Evolutionary conservation across 2,113 vertebrate species (phyloP).

Genomic region (Prunella himalayana): DNA sequence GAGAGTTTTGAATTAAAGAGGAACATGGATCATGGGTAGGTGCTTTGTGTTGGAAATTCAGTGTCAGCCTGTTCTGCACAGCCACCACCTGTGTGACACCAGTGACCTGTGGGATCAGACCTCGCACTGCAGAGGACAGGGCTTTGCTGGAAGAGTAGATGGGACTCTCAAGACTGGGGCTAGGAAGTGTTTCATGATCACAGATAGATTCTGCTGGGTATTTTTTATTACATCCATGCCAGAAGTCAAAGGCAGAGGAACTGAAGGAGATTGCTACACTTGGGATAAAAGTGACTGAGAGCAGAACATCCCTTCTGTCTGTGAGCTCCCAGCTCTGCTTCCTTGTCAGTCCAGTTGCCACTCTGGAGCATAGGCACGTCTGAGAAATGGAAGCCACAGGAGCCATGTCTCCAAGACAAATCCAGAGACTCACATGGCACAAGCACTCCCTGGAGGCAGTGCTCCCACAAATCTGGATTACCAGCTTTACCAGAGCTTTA

Average conservation of each 20-base stretch:
- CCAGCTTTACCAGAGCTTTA: not conserved
- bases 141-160: not conserved
- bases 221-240: not conserved
- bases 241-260: not conserved
- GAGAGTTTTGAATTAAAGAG: not conserved
- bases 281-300: not conserved
- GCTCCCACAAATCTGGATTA: not conserved
- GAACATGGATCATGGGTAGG: not conserved
- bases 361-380: not conserved
- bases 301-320: not conserved
- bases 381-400: not conserved
- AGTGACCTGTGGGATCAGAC: not conserved
- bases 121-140: not conserved
- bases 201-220: not conserved
- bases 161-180: not conserved
- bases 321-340: not conserved
- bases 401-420: not conserved
- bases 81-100: not conserved
- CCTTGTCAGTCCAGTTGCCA: not conserved
- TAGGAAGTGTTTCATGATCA: not conserved
- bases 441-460: not conserved
- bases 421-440: not conserved
- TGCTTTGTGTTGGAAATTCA: not conserved
- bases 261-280: not conserved
- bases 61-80: not conserved